phyloP scores from a whole-genome alignment of 2,888 invertebrate genomes.

The Micoletzkya japonica region DNA sequence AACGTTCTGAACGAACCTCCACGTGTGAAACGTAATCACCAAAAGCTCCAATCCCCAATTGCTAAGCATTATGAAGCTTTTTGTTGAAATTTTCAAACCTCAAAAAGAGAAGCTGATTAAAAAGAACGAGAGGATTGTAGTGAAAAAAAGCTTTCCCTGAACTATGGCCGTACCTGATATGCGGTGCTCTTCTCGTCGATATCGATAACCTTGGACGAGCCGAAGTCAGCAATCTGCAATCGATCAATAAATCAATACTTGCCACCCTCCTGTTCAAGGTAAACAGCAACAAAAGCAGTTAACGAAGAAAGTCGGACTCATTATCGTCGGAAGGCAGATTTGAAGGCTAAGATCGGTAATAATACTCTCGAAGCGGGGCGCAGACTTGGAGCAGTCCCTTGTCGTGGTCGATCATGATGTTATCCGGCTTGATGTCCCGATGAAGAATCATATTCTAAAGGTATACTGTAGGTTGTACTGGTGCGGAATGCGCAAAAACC shows the following conservation, averaged over 20 bases:
- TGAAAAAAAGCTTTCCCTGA: neutral
- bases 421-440: conserved; percentile 25
- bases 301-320: too few relatives aligned
- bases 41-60: too few relatives aligned
- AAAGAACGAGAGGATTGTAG: neutral
- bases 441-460: conserved; percentile 12
- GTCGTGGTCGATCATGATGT: conserved; percentile 36
- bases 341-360: neutral
- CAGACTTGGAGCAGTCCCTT: conserved; percentile 8
- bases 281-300: too few relatives aligned
- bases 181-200: conserved; percentile 27
- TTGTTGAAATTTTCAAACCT: too few relatives aligned
- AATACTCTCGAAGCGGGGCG: neutral
- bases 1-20: too few relatives aligned
- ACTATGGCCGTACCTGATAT: conserved; percentile 7
- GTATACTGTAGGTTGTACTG: neutral
- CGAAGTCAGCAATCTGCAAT: conserved; percentile 45
- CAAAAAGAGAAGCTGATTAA: too few relatives aligned
- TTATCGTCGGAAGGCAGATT: too few relatives aligned
- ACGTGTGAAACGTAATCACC: too few relatives aligned
- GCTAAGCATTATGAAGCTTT: too few relatives aligned
- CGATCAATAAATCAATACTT: too few relatives aligned
- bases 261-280: too few relatives aligned
- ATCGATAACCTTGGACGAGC: conserved; percentile 38
- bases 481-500: neutral